Evolutionary conservation across 2,113 vertebrate genomes (phyloP).

Genomic region (Peromyscus polionotus): DNA sequence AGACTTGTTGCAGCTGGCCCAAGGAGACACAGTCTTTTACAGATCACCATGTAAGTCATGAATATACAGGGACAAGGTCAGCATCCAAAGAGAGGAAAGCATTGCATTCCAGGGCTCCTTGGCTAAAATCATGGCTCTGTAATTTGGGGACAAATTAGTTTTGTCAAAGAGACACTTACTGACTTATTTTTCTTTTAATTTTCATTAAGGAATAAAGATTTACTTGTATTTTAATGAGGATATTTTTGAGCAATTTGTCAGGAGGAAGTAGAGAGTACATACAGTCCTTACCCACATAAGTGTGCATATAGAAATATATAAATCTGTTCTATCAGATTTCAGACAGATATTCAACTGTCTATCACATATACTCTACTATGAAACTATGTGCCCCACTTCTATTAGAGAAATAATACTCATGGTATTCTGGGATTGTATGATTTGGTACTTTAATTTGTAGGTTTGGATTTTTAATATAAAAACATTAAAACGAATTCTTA

Average conservation of each 20-base stretch:
- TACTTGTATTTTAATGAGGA: background rate
- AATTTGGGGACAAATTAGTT: constrained; percentile 12
- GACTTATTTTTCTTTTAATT: constrained; percentile 48
- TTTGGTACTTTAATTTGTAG: background rate
- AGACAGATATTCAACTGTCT: background rate
- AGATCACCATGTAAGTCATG: background rate
- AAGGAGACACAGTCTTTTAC: background rate
- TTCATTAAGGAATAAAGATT: background rate
- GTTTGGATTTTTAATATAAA: constrained; percentile 18
- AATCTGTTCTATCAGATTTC: background rate
- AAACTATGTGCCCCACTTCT: background rate
- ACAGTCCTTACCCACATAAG: background rate
- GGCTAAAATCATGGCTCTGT: background rate
- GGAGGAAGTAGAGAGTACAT: background rate
- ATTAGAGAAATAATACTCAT: constrained; percentile 3
- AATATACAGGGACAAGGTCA: background rate
- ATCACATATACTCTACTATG: background rate
- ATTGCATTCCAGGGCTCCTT: background rate
- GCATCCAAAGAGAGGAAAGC: background rate
- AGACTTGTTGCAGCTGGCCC: background rate
- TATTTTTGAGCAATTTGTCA: background rate
- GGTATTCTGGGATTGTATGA: background rate
- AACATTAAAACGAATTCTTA: constrained; percentile 1
- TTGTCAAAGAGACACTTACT: background rate
- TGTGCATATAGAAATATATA: background rate